Percentiles rank a stretch among this genome's conserved stretches.
Conservation (phyloP, 2,797 vertebrate species). For the Onychomys arenicola region DNA sequence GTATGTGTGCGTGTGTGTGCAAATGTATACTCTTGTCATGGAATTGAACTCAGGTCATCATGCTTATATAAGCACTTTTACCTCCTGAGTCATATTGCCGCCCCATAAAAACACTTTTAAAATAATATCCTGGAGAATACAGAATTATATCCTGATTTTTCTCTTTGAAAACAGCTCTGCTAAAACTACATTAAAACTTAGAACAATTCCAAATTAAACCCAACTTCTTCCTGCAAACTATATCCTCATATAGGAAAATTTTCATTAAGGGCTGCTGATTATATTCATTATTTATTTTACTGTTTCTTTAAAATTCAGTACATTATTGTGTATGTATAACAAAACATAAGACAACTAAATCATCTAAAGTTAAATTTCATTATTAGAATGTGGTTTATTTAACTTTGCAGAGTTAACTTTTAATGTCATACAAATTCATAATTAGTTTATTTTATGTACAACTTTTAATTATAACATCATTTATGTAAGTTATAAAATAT, state of each 20-base stretch:
- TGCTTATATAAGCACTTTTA: background rate
- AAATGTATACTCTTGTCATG: background rate
- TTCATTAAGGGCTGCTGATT: background rate
- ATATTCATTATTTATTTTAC: background rate
- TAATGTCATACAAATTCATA: background rate
- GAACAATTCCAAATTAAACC: background rate
- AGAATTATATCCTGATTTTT: conserved; percentile 32
- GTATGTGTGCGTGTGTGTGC: background rate
- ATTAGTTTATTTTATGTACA: background rate
- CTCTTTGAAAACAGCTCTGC: background rate
- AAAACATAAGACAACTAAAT: background rate
- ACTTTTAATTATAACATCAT: background rate
- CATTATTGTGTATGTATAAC: background rate
- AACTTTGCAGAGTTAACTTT: background rate
- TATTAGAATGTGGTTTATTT: background rate
- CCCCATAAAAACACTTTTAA: background rate
- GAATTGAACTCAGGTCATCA: background rate
- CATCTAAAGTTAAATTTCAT: conserved; percentile 23
- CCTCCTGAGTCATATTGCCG: background rate
- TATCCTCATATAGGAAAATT: background rate
- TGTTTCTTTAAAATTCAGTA: background rate
- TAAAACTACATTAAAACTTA: conserved; percentile 22
- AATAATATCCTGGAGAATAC: background rate
- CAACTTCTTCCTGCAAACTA: background rate
- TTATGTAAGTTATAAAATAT: background rate